Percentiles rank a stretch among this genome's conserved stretches.
phyloP scores from a whole-genome alignment of 2,113 vertebrate genomes.

The Erythrolamprus reginae region DNA sequence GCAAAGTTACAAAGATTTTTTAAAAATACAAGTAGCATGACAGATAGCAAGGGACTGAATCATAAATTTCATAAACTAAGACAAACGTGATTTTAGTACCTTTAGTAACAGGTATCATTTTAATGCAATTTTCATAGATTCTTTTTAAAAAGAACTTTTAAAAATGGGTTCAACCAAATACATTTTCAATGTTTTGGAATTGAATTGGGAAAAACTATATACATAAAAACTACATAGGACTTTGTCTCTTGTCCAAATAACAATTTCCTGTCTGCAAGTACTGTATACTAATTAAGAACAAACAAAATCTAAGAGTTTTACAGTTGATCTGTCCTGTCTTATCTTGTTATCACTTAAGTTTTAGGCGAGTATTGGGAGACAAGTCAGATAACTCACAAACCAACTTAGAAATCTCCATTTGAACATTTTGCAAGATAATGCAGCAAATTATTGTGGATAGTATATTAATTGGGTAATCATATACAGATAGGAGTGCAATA shows the following conservation, averaged over 20 bases:
- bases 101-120: neutral
- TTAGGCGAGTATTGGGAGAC: neutral
- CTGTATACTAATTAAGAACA: neutral
- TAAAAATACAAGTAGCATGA: neutral
- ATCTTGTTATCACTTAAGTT: neutral
- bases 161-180: neutral
- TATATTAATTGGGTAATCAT: neutral
- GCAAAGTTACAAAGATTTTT: neutral
- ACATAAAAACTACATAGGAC: neutral
- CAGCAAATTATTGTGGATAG: neutral
- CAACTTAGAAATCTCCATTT: neutral
- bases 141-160: neutral
- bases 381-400: neutral
- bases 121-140: neutral
- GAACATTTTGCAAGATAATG: neutral
- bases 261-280: neutral
- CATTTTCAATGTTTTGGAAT: neutral
- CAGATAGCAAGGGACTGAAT: neutral
- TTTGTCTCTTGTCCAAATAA: neutral
- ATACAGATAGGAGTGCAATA: neutral
- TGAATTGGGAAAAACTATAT: neutral
- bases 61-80: neutral
- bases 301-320: neutral
- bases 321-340: neutral
- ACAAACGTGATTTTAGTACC: neutral